Evolutionary conservation across 2,888 invertebrate species (phyloP), one percentile per base, ranked within the genome.

Genomic region (Macropis europaea): DNA sequence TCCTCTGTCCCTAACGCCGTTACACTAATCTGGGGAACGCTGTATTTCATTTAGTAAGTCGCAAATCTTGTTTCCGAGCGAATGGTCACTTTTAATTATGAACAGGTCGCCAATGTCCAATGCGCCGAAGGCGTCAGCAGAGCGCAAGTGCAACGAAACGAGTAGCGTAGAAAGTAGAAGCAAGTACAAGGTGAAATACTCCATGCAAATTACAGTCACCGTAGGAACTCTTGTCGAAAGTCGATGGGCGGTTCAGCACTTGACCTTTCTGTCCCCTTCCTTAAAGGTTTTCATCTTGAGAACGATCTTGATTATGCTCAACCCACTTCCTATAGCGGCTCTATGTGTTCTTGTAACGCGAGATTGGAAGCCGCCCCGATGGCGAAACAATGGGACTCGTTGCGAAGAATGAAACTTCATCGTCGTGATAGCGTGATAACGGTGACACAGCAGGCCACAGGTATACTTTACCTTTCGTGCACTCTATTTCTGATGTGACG

Each of bases 111-210:
- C 24, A 42, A 9, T 43, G 60, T 28, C 24, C 42, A 28, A 32
- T 34, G 24, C 9, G 24, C 26, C 26, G 42, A 57, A 11, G 13
- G 34, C 45, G 19, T 4, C 4, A 32, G 32, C 52, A 53, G 22
- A 32, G 59, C 30, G 36, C 53, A 48, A 40, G 57, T 45, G 45
- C 26, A 47, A 7, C 3, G 17, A 28, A 11, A 30, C 28, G 30
- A 24, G 32, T 3, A n/a, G 4, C n/a, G 42, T 28, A 40, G 50
- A 40, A 60, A 45, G 45, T 15, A 26, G 36, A 40, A 22, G 32
- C 70, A 53, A 71, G 61, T 73, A 48, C 64, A 73, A 71, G 73
- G 70, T 66, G 60, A 60, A 57, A 61, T 47, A 57, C 66, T 66
- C 47, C 45, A 73, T 73, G 71, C 66, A 71, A 71, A 73, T 73